Percentiles rank a stretch among this genome's conserved stretches.
phyloP scores from a whole-genome alignment of 2,797 vertebrate genomes.

The Todus mexicanus region DNA sequence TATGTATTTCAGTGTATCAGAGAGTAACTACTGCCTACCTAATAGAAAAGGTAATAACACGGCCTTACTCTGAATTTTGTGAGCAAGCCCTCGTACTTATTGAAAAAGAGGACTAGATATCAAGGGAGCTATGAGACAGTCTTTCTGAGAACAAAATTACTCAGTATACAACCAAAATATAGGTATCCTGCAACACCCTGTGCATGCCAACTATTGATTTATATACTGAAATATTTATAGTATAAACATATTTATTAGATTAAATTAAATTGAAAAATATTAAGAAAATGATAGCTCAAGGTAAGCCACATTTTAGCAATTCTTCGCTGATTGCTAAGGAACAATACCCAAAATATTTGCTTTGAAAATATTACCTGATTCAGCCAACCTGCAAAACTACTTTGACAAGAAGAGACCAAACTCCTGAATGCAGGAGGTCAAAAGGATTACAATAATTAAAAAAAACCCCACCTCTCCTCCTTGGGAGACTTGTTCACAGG shows the following conservation, averaged over 20 bases:
- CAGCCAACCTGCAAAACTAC: constrained; percentile 48
- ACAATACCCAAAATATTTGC: background rate
- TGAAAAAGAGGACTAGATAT: background rate
- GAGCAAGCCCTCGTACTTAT: background rate
- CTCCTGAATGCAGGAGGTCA: constrained; percentile 38
- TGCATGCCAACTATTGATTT: background rate
- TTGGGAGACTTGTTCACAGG: constrained; percentile 20
- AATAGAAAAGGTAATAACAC: background rate
- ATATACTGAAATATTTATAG: background rate
- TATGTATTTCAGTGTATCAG: background rate
- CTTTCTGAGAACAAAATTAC: background rate
- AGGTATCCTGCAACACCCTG: background rate
- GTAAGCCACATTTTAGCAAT: background rate
- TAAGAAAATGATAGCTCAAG: background rate
- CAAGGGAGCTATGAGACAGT: background rate
- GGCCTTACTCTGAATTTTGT: background rate
- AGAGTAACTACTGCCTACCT: background rate
- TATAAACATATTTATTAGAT: background rate
- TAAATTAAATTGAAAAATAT: background rate
- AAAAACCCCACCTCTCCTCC: background rate
- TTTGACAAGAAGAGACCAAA: constrained; percentile 50
- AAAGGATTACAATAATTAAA: constrained; percentile 51
- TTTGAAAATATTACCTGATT: constrained; percentile 27
- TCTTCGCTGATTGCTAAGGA: background rate
- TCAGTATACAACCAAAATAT: background rate